Evolutionary conservation across 2,113 vertebrate genomes (phyloP), one percentile per base, ranked within the genome.

Genomic region (Amphilophus citrinellus): DNA sequence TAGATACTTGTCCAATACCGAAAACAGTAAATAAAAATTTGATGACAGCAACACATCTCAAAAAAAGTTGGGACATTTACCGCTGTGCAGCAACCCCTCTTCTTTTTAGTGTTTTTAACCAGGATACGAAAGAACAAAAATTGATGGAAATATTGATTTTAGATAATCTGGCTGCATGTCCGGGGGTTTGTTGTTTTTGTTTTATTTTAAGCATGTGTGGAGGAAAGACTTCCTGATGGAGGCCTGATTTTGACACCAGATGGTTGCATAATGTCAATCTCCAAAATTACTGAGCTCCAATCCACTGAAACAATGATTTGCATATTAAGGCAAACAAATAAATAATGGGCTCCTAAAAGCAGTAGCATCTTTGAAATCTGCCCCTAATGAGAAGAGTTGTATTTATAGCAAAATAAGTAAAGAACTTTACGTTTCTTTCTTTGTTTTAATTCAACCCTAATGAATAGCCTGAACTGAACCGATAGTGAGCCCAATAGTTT

Each of bases 241-340:
- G 58, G 53, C 62, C 61, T 47, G 47, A 75, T 82, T 81, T 82
- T 75, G 39, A 53, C 18, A 78, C 20, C 61, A 79, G 75, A 86
- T 86, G 56, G 56, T 88, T 86, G 14, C 82, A 77, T 81, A 84
- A 89, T 30, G 53, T 88, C 77, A 83, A 61, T 83, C 75, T 85
- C 66, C 4, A 79, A 82, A 87, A 89, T 79, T 7, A 63, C 83
- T 87, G 47, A 63, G 35, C 76, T 85, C 30, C 66, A 73, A 77
- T 85, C 42, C 58, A 66, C 24, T 61, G n/a, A 63, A 80, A 87
- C 47, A 44, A 59, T 47, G 30, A 5, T 61, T 77, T 79, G 3
- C 22, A 84, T 78, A 10, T 60, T 32, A 57, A 13, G 14, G 9
- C 44, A 76, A 20, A 56, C 60, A 22, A 71, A 80, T 59, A 13